phyloP scores from a whole-genome alignment of 2,888 invertebrate genomes.

The Mimumesa dahlbomi region DNA sequence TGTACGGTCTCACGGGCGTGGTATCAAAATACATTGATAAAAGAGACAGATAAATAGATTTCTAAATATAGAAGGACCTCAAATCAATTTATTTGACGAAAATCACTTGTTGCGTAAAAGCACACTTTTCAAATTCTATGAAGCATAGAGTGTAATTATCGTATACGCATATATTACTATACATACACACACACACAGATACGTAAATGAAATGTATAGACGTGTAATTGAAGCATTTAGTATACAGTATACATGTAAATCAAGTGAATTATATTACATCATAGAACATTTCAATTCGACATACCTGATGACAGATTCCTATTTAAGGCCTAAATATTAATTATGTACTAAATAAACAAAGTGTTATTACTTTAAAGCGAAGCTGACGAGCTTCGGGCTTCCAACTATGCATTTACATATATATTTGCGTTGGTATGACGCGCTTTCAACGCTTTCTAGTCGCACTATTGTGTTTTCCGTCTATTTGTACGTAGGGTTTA shows the following conservation, averaged over 20 bases:
- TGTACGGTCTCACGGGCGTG: slow-evolving; percentile 9
- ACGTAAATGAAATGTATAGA: slow-evolving; percentile 56
- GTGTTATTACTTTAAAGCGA: slow-evolving; percentile 49
- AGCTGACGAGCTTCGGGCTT: slow-evolving; percentile 44
- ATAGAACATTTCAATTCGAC: slow-evolving; percentile 57
- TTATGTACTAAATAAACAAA: slow-evolving; percentile 39
- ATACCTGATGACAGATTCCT: slow-evolving; percentile 67
- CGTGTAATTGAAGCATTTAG: slow-evolving; percentile 55
- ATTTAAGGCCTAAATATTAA: slow-evolving; percentile 63
- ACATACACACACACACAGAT: slow-evolving; percentile 22
- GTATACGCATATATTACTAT: slow-evolving; percentile 38
- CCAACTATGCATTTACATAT: slow-evolving; percentile 35
- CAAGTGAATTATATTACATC: slow-evolving; percentile 51
- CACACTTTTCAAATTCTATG: slow-evolving; percentile 67
- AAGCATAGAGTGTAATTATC: slow-evolving; percentile 63
- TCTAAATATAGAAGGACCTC: slow-evolving; percentile 39
- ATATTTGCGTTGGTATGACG: slow-evolving; percentile 46
- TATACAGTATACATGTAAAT: slow-evolving; percentile 53
- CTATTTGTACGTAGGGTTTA: slow-evolving; percentile 39
- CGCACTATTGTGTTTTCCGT: slow-evolving; percentile 63
- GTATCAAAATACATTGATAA: slow-evolving; percentile 4
- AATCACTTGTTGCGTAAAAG: slow-evolving; percentile 69
- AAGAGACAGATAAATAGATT: slow-evolving; percentile 16
- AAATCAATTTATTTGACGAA: slow-evolving; percentile 52
- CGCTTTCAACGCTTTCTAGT: slow-evolving; percentile 70